Conservation (phyloP, 2,888 invertebrate species). For the Thecophora atra region DNA sequence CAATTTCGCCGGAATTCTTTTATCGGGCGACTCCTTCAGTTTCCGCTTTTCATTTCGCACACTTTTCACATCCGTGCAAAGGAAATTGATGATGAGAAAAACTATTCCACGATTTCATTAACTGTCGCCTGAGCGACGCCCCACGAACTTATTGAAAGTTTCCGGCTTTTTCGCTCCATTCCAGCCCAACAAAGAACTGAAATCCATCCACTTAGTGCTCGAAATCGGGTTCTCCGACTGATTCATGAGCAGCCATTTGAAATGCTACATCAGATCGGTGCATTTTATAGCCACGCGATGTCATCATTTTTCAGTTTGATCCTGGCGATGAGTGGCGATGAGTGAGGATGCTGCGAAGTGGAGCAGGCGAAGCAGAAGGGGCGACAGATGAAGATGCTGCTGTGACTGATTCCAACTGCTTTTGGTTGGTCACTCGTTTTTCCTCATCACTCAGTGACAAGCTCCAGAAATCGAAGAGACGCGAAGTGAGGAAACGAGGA, state of each 20-base stretch:
- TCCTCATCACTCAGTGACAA: constrained; percentile 35
- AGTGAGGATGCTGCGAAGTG: neutral
- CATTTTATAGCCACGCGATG: constrained; percentile 30
- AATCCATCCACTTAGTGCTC: neutral
- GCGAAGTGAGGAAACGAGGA: neutral
- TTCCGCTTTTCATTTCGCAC: neutral
- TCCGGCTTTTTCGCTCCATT: neutral
- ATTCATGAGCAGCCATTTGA: constrained; percentile 34
- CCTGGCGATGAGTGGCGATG: constrained; percentile 1
- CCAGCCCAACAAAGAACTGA: neutral
- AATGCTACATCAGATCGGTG: constrained; percentile 21
- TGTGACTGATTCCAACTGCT: neutral
- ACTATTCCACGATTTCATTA: constrained; percentile 33
- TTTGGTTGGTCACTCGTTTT: constrained; percentile 4
- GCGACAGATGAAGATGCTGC: neutral
- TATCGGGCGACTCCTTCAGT: neutral
- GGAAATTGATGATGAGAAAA: constrained; percentile 18
- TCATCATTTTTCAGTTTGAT: constrained; percentile 31
- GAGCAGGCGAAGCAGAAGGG: neutral
- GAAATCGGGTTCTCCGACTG: constrained; percentile 27
- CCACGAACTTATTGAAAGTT: constrained; percentile 15
- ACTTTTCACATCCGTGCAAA: neutral
- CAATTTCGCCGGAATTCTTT: neutral
- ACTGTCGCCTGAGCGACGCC: constrained; percentile 24
- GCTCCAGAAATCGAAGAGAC: neutral